A percentile compares a stretch with the other conserved stretches of the same genome.
Evolutionary conservation across 2,797 vertebrate species (phyloP).

Genomic region (Argentina silus): DNA sequence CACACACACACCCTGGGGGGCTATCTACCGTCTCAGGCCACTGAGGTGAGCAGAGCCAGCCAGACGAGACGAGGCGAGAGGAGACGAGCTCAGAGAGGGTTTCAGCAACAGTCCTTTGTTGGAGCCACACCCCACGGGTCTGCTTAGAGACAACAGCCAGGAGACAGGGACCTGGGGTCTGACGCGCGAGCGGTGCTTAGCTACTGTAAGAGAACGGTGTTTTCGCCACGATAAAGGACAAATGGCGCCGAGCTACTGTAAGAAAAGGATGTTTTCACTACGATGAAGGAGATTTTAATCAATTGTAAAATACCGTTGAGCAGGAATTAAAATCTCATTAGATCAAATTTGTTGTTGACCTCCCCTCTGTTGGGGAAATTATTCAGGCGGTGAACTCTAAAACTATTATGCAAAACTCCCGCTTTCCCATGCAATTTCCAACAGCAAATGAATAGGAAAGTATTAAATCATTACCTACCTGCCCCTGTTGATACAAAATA

Average conservation of each 20-base stretch:
- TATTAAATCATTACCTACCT: slow-evolving; percentile 42
- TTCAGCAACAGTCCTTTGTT: slow-evolving; percentile 10
- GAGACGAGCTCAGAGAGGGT: slow-evolving; percentile 3
- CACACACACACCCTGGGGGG: slow-evolving; percentile 14
- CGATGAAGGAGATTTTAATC: slow-evolving; percentile 26
- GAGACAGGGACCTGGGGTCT: slow-evolving; percentile 4
- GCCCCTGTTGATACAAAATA: slow-evolving; percentile 23
- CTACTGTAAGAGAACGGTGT: slow-evolving; percentile 7
- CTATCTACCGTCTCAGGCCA: slow-evolving; percentile 12
- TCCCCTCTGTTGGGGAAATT: slow-evolving; percentile 53
- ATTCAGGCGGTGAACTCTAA: slow-evolving; percentile 48
- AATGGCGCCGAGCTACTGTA: neutral
- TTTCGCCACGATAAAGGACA: slow-evolving; percentile 22
- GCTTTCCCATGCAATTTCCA: slow-evolving; percentile 40
- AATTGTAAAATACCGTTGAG: slow-evolving; percentile 50
- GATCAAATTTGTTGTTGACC: slow-evolving; percentile 60
- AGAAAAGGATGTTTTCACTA: slow-evolving; percentile 21
- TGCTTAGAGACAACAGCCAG: slow-evolving; percentile 14
- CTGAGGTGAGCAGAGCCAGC: slow-evolving; percentile 13
- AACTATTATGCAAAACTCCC: slow-evolving; percentile 52
- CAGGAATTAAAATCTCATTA: slow-evolving; percentile 63
- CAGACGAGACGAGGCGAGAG: slow-evolving; percentile 2
- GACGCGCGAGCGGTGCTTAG: slow-evolving; percentile 9
- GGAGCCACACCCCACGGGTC: neutral
- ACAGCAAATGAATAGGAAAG: slow-evolving; percentile 33